These are phyloP conservation scores for Lobophora halterata DNA, from an alignment of 2,888 invertebrate genomes.

Conservation along the genomic window DNA sequence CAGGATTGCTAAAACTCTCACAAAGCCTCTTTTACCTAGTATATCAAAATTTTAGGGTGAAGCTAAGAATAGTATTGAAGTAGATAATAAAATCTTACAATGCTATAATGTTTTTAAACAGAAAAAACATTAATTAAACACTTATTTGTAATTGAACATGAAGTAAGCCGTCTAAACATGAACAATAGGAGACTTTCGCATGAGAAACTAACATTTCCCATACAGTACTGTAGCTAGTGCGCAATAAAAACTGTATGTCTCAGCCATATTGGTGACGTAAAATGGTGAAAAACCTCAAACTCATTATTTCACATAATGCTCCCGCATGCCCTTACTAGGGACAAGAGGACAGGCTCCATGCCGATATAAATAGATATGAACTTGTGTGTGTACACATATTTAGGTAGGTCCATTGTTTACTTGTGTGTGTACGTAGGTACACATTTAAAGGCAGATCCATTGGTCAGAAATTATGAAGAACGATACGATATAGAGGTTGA, in stretches of 20 bases:
- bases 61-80: too few relatives aligned
- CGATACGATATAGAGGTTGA: too few relatives aligned
- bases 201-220: constrained; percentile 71
- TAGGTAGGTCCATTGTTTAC: too few relatives aligned
- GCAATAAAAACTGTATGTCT: constrained; percentile 59
- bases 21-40: too few relatives aligned
- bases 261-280: constrained; percentile 51
- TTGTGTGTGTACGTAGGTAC: too few relatives aligned
- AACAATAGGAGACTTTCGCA: constrained; percentile 68
- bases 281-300: constrained; percentile 52
- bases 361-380: too few relatives aligned
- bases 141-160: constrained; percentile 36
- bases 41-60: too few relatives aligned
- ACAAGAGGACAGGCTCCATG: constrained; percentile 1
- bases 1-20: constrained; percentile 1
- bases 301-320: constrained; percentile 61
- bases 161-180: constrained; percentile 33
- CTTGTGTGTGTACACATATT: too few relatives aligned
- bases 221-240: constrained; percentile 55
- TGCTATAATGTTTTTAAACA: constrained; percentile 21
- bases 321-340: constrained; percentile 51
- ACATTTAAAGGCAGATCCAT: too few relatives aligned
- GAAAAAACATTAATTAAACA: constrained; percentile 27
- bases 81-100: too few relatives aligned
- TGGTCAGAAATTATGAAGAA: too few relatives aligned